Base-by-base conservation (phyloP, 2,888 invertebrate genomes). In the Caenorhabditis macrosperma region DNA sequence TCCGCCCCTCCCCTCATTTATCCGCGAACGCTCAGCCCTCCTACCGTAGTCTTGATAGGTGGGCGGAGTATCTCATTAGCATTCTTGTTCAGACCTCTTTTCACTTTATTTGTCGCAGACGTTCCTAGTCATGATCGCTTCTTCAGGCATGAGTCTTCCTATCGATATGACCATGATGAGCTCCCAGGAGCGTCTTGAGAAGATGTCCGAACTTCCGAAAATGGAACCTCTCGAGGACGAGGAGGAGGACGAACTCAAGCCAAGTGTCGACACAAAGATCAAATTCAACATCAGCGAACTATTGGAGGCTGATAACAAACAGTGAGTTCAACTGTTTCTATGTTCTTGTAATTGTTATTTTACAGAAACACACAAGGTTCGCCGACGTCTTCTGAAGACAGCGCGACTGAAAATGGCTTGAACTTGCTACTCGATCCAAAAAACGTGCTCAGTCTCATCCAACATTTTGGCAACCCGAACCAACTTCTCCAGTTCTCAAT, bases 301-400 rank as follows among this genome's bases (percentile, higher is more conserved):
- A 0, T 17, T 84, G 26, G 84, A 84, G 6, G 50, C 28, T 26
- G 71, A 68, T 26, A 41, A 50, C 15, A 84, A 81, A 59, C 63
- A 38, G 84, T 84, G 54, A 68, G 82, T 75, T 50, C 38, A 6
- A 0, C 22, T 24, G 6, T 1, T 30, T 35, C 26, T 17, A 4
- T 35, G 20, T 52, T 44, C 15, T 38, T 38, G 6, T 9, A 10
- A 15, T 12, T 15, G 9, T 38, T 38, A 10, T 38, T 38, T 4
- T n/a, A n/a, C 52, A 85, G 86, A 78, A 82, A 63, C 69, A 81
- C 69, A 57, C 86, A 72, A 76, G 82, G 63, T 44, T 88, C 71
- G 28, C 87, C 80, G 60, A 82, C 59, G 9, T 88, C 77, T 74
- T 88, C 84, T 4, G 84, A 82, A 50, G 81, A 72, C 26, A 72